Conservation (phyloP, 2,797 vertebrate genomes). For the Leucoraja ocellata region DNA sequence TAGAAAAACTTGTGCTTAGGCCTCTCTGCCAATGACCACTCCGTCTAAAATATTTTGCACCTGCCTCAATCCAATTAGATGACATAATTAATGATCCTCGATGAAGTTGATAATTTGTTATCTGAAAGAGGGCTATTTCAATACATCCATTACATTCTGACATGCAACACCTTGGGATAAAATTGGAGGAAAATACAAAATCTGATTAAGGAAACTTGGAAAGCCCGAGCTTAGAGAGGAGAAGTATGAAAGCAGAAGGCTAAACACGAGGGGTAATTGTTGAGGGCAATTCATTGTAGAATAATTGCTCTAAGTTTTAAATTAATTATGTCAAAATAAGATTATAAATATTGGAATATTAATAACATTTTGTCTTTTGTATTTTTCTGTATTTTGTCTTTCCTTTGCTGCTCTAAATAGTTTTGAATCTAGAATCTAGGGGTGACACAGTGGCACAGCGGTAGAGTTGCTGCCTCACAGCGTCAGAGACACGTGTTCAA, state of each 20-base stretch:
- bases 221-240: not conserved
- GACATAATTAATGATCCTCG: conserved; percentile 92
- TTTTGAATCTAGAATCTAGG: not conserved
- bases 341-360: not conserved
- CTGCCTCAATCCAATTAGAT: conserved; percentile 96
- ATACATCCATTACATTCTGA: conserved; percentile 71
- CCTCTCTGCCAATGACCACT: conserved; percentile 85
- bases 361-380: not conserved
- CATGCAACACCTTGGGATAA: conserved; percentile 58
- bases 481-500: too few species aligned
- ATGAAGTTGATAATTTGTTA: conserved; percentile 79
- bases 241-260: not conserved
- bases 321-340: not conserved
- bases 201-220: not conserved
- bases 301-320: not conserved
- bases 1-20: conserved; percentile 86
- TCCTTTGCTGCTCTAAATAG: not conserved
- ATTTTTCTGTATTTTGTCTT: not conserved
- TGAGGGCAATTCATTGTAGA: not conserved
- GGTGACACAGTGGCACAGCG: too few species aligned
- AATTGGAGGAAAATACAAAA: not conserved
- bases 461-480: too few species aligned
- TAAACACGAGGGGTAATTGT: not conserved
- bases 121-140: conserved; percentile 70
- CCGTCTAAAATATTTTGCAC: conserved; percentile 86